Base-by-base conservation (phyloP, 2,113 vertebrate species). In the Neodontobutis hainanensis region DNA sequence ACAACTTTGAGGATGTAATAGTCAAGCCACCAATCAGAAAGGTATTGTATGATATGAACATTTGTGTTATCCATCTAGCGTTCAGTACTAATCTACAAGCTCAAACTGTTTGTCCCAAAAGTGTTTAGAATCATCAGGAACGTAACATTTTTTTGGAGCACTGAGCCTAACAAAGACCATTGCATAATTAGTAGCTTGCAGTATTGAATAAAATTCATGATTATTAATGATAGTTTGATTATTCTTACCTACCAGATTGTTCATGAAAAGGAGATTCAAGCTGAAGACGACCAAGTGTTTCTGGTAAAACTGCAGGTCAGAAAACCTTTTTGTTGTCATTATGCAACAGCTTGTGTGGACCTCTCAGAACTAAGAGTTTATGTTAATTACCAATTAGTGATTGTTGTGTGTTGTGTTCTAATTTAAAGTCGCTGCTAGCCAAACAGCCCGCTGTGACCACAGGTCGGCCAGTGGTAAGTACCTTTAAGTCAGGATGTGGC, bases 251-350 rank as follows among this genome's bases (percentile, higher is more conserved):
- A 90, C 50, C 90, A 99, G 97, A 96, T 99, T 92, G 97, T 99
- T 52, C 96, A 99, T 15, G 97, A 99, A 87, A 99, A 99, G 87
- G 97, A 99, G 88, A 95, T 99, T 48, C 92, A 97, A 82, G 95
- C 97, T 65, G 97, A 99, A 92, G 97, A 99, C 76, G 97, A 99
- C 84, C 97, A 99, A 86, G 95, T 98, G 56, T 99, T 99, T 91
- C 95, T 99, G 72, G 93, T 96, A 84, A 99, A 98, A 90, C 92
- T 96, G 73, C 97, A 99, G 96, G 97, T 98, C 92, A 70, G 78
- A 45, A 67, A 74, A 59, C 45, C 42, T 76, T 38, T 46, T 5
- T 27, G 6, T 5, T 27, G 6, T 49, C 15, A 65, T 8, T 65
- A 12, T 6, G 56, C 57, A 9, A 5, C 38, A 52, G 14, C 50